These are phyloP conservation scores for Xestoiulus laeticollis DNA, from an alignment of 2,888 invertebrate genomes.

Conservation along the genomic window DNA sequence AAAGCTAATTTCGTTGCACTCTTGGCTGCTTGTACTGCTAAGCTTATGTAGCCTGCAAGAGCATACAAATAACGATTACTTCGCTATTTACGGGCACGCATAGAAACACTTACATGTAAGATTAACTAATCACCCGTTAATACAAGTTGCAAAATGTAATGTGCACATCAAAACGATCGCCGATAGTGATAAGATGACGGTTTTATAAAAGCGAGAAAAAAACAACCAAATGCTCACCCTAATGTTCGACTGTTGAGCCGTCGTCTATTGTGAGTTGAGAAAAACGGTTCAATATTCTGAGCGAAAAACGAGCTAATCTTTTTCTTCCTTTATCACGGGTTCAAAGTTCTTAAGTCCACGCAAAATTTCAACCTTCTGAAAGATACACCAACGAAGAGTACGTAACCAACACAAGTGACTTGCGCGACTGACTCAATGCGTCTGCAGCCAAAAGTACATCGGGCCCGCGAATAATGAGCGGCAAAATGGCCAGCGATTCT, in stretches of 20 bases:
- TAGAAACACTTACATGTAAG: background rate
- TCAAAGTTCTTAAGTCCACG: conserved; percentile 19
- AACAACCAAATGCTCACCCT: background rate
- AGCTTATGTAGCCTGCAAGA: background rate
- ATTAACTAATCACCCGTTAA: background rate
- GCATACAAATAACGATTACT: background rate
- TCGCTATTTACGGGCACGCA: background rate
- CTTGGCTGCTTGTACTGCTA: background rate
- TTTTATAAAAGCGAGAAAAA: background rate
- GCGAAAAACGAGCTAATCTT: background rate
- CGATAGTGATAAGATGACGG: background rate
- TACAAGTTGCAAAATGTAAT: background rate
- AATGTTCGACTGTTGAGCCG: background rate
- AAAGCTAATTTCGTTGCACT: conserved; percentile 20
- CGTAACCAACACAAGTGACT: background rate
- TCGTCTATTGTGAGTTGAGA: background rate
- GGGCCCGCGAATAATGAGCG: background rate
- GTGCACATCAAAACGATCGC: background rate
- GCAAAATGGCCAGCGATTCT: background rate
- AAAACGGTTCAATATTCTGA: background rate
- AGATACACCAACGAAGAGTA: background rate
- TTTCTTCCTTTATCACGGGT: background rate
- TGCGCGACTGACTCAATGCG: background rate
- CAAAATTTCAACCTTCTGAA: background rate
- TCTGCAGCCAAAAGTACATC: background rate